phyloP scores from a whole-genome alignment of 2,797 vertebrate genomes.

The Nyctalus aviator region DNA sequence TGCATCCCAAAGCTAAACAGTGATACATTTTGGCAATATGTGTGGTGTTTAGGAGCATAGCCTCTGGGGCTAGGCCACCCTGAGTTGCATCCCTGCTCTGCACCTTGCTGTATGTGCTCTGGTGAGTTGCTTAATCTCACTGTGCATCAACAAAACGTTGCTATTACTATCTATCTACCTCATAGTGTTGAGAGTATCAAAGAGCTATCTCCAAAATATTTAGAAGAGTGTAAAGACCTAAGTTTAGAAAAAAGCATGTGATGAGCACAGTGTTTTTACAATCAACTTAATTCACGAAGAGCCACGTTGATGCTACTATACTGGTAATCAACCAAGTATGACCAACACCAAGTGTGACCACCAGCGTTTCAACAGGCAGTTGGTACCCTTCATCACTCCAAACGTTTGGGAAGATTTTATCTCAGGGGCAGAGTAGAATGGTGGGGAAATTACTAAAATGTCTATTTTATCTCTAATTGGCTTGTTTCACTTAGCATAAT shows the following conservation, averaged over 20 bases:
- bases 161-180: background rate
- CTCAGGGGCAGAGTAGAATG: background rate
- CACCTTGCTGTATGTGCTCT: background rate
- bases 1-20: background rate
- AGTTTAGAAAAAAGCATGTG: background rate
- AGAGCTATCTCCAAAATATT: background rate
- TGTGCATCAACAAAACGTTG: background rate
- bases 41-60: background rate
- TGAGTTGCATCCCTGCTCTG: background rate
- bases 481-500: background rate
- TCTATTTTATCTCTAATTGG: background rate
- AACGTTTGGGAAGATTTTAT: background rate
- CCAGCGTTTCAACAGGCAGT: background rate
- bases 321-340: background rate
- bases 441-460: background rate
- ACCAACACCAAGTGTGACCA: background rate
- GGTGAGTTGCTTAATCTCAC: background rate
- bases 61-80: background rate
- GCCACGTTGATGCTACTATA: background rate
- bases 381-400: background rate
- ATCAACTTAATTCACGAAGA: background rate
- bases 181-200: background rate
- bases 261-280: background rate
- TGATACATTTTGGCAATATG: background rate
- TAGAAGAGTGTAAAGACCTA: background rate